Percentiles rank a stretch among this genome's conserved stretches.
Evolutionary conservation across 2,797 vertebrate genomes (phyloP).

Genomic region (Phataginus tetradactyla): DNA sequence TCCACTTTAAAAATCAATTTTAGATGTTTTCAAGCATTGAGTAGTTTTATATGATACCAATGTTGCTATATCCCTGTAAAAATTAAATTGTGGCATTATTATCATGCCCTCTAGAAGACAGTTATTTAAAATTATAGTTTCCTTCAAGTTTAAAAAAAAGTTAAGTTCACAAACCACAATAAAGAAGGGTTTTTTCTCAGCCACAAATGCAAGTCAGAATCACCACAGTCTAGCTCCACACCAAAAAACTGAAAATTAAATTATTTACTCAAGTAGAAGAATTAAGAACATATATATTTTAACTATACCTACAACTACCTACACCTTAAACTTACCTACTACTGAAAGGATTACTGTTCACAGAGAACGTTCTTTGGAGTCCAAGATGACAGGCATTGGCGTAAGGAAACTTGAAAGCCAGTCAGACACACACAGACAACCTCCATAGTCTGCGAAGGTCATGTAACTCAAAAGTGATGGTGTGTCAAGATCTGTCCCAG

Average conservation of each 20-base stretch:
- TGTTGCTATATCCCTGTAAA: background rate
- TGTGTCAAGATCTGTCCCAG: background rate
- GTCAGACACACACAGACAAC: background rate
- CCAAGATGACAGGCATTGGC: background rate
- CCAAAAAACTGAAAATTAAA: background rate
- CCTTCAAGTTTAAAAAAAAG: background rate
- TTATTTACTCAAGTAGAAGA: background rate
- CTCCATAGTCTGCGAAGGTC: too few species aligned
- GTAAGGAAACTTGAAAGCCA: background rate
- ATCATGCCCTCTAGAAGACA: background rate
- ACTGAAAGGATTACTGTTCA: background rate
- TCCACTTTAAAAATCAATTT: slow-evolving; percentile 9
- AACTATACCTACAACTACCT: background rate
- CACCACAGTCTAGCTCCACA: background rate
- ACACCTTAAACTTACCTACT: background rate
- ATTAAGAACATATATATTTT: background rate
- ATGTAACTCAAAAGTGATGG: background rate
- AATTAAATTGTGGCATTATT: background rate
- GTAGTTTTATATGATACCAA: background rate
- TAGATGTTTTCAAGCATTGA: background rate
- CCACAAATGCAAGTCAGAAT: background rate
- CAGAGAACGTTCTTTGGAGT: background rate
- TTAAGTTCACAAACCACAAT: background rate
- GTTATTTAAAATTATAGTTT: background rate
- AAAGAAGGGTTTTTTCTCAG: background rate